Evolutionary conservation across 1,140 invertebrate species (phyloP).

Genomic region (Zaprionus tsacasi): DNA sequence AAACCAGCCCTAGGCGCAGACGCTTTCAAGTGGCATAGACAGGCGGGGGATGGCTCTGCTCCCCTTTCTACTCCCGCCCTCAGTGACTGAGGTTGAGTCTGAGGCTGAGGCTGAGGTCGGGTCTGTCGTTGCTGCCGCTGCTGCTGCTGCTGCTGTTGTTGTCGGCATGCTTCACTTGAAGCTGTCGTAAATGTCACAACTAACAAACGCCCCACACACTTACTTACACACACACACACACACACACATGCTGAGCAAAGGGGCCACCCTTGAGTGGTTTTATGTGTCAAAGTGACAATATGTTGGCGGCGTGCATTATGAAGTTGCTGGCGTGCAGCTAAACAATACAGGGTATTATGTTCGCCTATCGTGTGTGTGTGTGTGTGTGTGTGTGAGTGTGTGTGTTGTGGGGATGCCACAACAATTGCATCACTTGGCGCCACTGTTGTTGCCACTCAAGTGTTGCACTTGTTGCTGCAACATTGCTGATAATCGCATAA

Average conservation of each 20-base stretch:
- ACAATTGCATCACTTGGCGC: conserved; percentile 31
- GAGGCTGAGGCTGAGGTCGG: conserved; percentile 47
- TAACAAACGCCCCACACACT: conserved; percentile 46
- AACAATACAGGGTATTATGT: conserved; percentile 44
- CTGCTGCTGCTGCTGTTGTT: conserved; percentile 25
- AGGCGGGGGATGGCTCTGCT: background rate
- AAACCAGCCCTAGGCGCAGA: conserved; percentile 67
- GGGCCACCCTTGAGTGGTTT: conserved; percentile 66
- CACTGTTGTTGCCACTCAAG: conserved; percentile 35
- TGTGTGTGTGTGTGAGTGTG: too few species aligned
- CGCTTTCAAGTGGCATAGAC: conserved; percentile 75
- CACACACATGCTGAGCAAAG: background rate
- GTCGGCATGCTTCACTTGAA: conserved; percentile 64
- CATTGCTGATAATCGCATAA: conserved; percentile 30
- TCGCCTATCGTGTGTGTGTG: conserved; percentile 10
- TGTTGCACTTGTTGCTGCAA: conserved; percentile 44
- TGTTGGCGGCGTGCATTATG: conserved; percentile 70
- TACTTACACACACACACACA: conserved; percentile 18
- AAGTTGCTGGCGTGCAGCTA: conserved; percentile 47
- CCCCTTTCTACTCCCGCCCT: background rate
- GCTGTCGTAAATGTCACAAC: conserved; percentile 79
- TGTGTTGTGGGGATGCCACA: conserved; percentile 14
- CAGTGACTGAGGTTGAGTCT: conserved; percentile 40
- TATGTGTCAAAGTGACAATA: conserved; percentile 82
- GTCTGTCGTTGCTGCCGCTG: conserved; percentile 8